phyloP scores from a whole-genome alignment of 1,140 invertebrate genomes.

The Metopolophium dirhodum region DNA sequence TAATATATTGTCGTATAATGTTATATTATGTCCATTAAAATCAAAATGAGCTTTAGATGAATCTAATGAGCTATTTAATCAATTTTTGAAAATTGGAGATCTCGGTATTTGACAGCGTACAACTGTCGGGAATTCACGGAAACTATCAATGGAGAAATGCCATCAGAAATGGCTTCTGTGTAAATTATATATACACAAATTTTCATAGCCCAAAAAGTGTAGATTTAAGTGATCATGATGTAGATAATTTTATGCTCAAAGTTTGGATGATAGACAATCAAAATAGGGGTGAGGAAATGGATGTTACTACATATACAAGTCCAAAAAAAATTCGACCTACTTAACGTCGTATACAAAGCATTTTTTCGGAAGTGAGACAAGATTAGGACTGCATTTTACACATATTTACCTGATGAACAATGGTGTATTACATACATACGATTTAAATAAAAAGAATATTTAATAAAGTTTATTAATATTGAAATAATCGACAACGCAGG shows the following conservation, averaged over 20 bases:
- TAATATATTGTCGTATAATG: background rate
- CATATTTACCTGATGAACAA: no score
- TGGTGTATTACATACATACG: no score
- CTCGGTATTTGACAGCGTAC: constrained; percentile 32
- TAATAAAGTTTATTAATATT: background rate
- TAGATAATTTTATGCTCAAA: constrained; percentile 62
- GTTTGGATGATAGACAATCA: no score
- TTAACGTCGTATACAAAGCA: no score
- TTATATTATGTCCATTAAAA: background rate
- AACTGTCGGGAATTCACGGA: constrained; percentile 56
- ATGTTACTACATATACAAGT: no score
- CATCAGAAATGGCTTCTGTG: constrained; percentile 60
- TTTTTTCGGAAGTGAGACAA: no score
- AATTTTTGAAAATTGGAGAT: background rate
- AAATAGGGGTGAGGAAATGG: no score
- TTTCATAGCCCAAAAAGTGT: constrained; percentile 62
- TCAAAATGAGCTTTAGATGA: background rate
- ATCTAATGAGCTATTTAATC: background rate
- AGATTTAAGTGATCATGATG: constrained; percentile 62
- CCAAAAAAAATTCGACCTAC: no score
- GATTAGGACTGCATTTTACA: no score
- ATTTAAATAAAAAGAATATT: no score
- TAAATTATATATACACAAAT: constrained; percentile 63
- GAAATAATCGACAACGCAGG: background rate
- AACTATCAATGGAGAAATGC: constrained; percentile 59